Evolutionary conservation across 1,140 invertebrate species (phyloP).

Genomic region (Pachypeltis micranthus): DNA sequence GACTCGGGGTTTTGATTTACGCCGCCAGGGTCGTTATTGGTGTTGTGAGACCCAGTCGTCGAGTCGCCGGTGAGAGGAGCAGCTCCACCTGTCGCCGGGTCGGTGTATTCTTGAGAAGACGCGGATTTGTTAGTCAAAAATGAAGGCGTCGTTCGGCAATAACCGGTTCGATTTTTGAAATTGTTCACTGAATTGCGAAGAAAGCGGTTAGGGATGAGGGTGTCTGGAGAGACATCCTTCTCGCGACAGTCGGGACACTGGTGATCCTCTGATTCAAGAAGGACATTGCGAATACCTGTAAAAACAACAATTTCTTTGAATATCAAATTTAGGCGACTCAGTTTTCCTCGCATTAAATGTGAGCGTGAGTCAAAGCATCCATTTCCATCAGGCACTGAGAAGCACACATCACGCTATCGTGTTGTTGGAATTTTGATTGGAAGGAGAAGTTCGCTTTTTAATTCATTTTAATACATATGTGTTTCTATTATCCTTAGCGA

Average conservation of each 20-base stretch:
- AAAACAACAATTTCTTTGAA: no score
- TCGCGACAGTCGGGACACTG: constrained; percentile 89
- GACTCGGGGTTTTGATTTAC: no score
- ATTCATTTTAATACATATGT: no score
- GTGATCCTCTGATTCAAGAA: constrained; percentile 86
- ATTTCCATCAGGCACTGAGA: no score
- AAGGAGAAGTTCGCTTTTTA: no score
- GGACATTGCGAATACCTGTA: constrained; percentile 68
- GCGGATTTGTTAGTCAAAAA: not conserved
- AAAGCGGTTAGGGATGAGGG: constrained; percentile 85
- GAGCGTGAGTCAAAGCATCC: no score
- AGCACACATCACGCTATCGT: no score
- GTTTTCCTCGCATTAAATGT: no score
- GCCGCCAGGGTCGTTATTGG: no score
- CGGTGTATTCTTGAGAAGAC: not conserved
- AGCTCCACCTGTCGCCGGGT: constrained; percentile 7
- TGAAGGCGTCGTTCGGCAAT: constrained; percentile 34
- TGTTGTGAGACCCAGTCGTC: not conserved
- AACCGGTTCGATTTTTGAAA: constrained; percentile 84
- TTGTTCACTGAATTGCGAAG: constrained; percentile 73
- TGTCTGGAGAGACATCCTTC: constrained; percentile 82
- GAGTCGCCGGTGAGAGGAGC: not conserved
- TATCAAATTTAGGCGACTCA: no score
- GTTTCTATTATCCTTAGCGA: no score
- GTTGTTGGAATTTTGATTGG: no score